These are phyloP conservation scores for Paedocypris micromegethes DNA, from an alignment of 2,797 vertebrate genomes.

Conservation along the genomic window DNA sequence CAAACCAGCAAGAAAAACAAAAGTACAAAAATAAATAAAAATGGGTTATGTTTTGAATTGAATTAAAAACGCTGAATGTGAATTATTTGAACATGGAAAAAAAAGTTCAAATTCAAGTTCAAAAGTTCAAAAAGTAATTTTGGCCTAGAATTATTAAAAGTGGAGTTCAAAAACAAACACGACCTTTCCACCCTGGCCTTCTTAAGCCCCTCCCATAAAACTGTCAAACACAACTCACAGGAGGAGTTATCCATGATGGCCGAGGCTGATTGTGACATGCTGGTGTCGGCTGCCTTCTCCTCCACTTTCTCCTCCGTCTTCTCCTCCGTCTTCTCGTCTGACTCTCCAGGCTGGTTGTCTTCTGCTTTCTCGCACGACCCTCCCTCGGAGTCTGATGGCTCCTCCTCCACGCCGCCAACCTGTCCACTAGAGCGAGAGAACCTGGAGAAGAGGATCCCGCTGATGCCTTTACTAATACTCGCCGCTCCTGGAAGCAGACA, in stretches of 20 bases:
- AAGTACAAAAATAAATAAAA: too few relatives aligned
- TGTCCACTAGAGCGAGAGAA: constrained; percentile 81
- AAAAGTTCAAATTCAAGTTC: too few relatives aligned
- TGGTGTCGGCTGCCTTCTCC: constrained; percentile 52
- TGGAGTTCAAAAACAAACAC: too few relatives aligned
- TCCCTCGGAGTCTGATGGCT: constrained; percentile 55
- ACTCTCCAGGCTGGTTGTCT: constrained; percentile 64
- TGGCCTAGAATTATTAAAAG: too few relatives aligned
- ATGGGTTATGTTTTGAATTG: too few relatives aligned
- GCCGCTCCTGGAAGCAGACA: constrained; percentile 76
- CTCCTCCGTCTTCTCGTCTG: constrained; percentile 52
- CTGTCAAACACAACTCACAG: constrained; percentile 61
- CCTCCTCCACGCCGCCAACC: constrained; percentile 63
- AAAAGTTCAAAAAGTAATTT: too few relatives aligned
- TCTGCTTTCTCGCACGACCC: constrained; percentile 56
- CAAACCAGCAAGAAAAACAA: too few relatives aligned
- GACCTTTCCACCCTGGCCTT: too few relatives aligned
- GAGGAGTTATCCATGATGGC: constrained; percentile 75
- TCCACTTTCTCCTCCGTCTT: constrained; percentile 62
- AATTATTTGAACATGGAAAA: too few relatives aligned
- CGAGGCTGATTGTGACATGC: constrained; percentile 67
- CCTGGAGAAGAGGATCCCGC: constrained; percentile 90
- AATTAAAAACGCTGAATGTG: too few relatives aligned
- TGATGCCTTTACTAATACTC: constrained; percentile 89
- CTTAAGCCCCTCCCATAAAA: too few relatives aligned